Base-by-base conservation (phyloP, 2,888 invertebrate genomes). In the Pollenia amentaria region DNA sequence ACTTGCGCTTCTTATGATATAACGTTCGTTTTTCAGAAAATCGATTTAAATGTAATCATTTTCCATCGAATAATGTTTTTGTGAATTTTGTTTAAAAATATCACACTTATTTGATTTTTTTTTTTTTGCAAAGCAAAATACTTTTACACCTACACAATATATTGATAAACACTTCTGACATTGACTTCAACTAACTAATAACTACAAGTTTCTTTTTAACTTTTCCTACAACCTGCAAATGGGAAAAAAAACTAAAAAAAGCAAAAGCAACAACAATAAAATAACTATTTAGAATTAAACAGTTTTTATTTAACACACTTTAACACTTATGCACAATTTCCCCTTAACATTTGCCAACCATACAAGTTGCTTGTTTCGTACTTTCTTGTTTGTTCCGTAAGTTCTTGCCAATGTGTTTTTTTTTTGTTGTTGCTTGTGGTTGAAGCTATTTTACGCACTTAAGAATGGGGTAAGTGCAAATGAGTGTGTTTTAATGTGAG, bases 251-350 rank as follows among this genome's bases (percentile, higher is more conserved):
- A 42, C 1, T 65, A 12, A 38, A 10, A 18, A 55, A 51, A 62
- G 38, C n/a, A 18, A 51, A 21, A 57, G 10, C 48, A 83, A 78
- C 16, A 42, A 51, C 72, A 65, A 42, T 60, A 67, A 60, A 67
- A 81, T 76, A 82, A 82, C 75, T 62, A 82, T 83, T 83, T 70
- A 83, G 76, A 70, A 76, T 76, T 62, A 72, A 67, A 84, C 53
- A 73, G 73, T 78, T 73, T 78, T 73, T 53, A 73, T 60, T 78
- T 73, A 53, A 46, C 78, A 84, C 67, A 67, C 67, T 84, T 73
- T 84, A 84, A 73, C 78, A 78, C 84, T 84, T 42, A 51, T 78
- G 67, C 78, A 79, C 73, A 78, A 84, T 84, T 84, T 78, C 84
- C 65, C 40, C 57, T 78, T 65, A 78, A 78, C 57, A 21, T 84